phyloP scores from a whole-genome alignment of 2,888 invertebrate genomes.

The Orthosia incerta region DNA sequence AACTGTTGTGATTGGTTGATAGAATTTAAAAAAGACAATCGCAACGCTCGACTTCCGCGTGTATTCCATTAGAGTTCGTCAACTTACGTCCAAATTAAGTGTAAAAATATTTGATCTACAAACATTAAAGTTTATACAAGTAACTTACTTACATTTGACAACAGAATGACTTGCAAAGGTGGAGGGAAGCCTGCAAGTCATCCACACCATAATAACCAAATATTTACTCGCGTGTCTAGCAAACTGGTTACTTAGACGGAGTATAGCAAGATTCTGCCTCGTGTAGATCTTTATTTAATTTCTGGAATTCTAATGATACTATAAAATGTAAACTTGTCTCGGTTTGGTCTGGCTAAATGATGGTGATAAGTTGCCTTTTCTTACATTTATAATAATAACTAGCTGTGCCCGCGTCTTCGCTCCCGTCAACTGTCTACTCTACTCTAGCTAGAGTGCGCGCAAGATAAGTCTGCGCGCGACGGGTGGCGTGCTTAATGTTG shows the following conservation, averaged over 20 bases:
- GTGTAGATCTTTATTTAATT: not conserved
- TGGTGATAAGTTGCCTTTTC: not conserved
- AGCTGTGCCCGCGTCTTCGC: too few relatives aligned
- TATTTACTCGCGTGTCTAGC: slow-evolving; percentile 10
- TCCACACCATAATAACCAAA: slow-evolving; percentile 1
- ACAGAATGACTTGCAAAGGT: not conserved
- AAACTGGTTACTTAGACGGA: too few relatives aligned
- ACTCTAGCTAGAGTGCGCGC: too few relatives aligned
- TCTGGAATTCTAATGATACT: not conserved
- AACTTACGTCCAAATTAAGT: not conserved
- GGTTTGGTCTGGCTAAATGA: not conserved
- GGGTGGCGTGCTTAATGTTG: too few relatives aligned
- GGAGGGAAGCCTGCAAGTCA: slow-evolving; percentile 14
- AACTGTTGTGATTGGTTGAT: too few relatives aligned
- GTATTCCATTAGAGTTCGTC: not conserved
- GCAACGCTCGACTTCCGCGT: too few relatives aligned
- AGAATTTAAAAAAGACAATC: too few relatives aligned
- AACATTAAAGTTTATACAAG: not conserved
- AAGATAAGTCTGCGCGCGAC: too few relatives aligned
- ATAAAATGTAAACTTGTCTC: not conserved
- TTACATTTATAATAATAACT: too few relatives aligned
- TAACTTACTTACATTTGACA: slow-evolving; percentile 23
- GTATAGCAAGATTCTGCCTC: not conserved
- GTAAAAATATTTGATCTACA: not conserved
- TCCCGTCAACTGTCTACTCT: too few relatives aligned